Percentiles rank a stretch among this genome's conserved stretches.
Conservation (phyloP, 2,888 invertebrate genomes). For the Andricus quercusramuli region DNA sequence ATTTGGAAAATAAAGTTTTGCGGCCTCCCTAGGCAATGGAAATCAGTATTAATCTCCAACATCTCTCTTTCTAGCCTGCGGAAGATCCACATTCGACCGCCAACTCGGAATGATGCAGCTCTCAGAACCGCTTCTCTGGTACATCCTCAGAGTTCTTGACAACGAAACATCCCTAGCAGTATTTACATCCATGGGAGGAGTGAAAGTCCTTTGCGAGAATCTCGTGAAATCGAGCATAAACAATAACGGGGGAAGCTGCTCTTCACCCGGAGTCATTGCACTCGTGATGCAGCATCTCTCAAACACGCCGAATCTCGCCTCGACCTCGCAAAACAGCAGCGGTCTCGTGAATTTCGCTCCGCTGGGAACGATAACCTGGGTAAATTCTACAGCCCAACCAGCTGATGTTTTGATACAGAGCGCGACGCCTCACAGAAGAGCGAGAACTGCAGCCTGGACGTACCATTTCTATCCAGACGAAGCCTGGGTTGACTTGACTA, state of each 20-base stretch:
- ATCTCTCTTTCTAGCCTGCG: slow-evolving; percentile 62
- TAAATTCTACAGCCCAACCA: slow-evolving; percentile 92
- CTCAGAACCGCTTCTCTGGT: slow-evolving; percentile 92
- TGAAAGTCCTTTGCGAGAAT: slow-evolving; percentile 88
- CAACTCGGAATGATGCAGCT: slow-evolving; percentile 81
- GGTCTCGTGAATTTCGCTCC: slow-evolving; percentile 95
- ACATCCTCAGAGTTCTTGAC: slow-evolving; percentile 89
- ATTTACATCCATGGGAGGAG: slow-evolving; percentile 88
- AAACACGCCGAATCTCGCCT: slow-evolving; percentile 78
- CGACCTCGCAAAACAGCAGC: slow-evolving; percentile 72
- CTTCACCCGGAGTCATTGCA: slow-evolving; percentile 78
- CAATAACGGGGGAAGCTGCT: slow-evolving; percentile 80
- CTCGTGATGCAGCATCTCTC: slow-evolving; percentile 84
- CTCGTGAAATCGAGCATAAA: slow-evolving; percentile 81
- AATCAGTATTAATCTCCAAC: neutral
- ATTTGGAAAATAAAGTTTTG: no score
- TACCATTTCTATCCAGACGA: slow-evolving; percentile 96
- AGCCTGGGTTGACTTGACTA: slow-evolving; percentile 92
- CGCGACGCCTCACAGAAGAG: slow-evolving; percentile 89
- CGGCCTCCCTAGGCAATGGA: no score
- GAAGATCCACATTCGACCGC: slow-evolving; percentile 65
- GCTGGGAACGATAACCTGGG: slow-evolving; percentile 88
- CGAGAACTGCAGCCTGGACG: slow-evolving; percentile 95
- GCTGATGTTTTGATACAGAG: slow-evolving; percentile 93
- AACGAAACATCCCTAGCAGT: slow-evolving; percentile 86